Evolutionary conservation across 2,113 vertebrate genomes (phyloP), one percentile per base, ranked within the genome.

Genomic region (Gyps fulvus): DNA sequence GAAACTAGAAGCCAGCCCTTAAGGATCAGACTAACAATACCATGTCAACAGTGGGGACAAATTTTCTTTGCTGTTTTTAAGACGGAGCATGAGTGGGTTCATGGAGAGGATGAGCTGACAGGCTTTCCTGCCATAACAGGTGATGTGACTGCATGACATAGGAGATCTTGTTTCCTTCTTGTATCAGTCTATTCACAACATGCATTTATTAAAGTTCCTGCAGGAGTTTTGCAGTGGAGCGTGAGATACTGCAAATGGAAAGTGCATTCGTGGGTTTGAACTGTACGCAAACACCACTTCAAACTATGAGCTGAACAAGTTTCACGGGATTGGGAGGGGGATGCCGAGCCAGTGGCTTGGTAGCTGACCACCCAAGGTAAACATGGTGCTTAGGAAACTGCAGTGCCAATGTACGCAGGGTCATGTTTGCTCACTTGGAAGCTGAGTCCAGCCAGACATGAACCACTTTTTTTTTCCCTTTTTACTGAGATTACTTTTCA

Each of bases 331-430:
- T 83, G 74, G 43, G 25, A 81, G 15, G 3, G 15, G 11, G 7
- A 21, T 71, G 58, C 7, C 62, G 65, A 45, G 14, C 42, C 5
- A 0, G 20, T 66, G 55, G 26, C 27, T 63, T 62, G 27, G 52
- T 81, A 43, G 42, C 42, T 90, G 26, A 66, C 38, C 34, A 55
- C 22, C n/a, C 54, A 65, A 76, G 23, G 27, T 77, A 77, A 88
- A 29, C 0, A 1, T 0, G 0, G 25, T 61, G 17, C 5, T 65
- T 77, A 55, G 58, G 71, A 57, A 74, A 29, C 31, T 27, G 32
- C 23, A 17, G 25, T 58, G 31, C 34, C 13, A 6, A 1, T 65
- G 87, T 52, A 5, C 59, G 17, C 29, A 69, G 36, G 1, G 1
- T 49, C 49, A 55, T 27, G 8, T 63, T 87, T 74, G 20, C 74